phyloP scores from a whole-genome alignment of 2,888 invertebrate species.

The Stictocephala bisonia region DNA sequence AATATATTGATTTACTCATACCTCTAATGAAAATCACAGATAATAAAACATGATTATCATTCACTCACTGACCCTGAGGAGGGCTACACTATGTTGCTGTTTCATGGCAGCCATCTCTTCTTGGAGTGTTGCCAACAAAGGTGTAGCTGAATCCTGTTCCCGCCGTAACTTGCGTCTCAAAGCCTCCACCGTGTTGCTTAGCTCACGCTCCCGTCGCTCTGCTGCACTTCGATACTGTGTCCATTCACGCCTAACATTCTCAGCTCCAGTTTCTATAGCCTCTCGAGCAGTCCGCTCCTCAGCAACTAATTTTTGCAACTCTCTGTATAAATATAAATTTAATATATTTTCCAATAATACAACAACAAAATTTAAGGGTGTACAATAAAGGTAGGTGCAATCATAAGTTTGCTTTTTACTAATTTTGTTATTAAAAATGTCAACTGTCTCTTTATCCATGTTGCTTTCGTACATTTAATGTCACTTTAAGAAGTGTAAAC shows the following conservation, averaged over 20 bases:
- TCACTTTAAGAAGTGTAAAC: too few relatives aligned
- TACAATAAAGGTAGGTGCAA: constrained; percentile 1
- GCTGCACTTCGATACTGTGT: constrained; percentile 37
- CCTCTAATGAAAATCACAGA: too few relatives aligned
- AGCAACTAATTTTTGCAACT: constrained; percentile 80
- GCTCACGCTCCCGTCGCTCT: constrained; percentile 43
- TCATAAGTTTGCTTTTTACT: too few relatives aligned
- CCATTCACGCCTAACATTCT: constrained; percentile 64
- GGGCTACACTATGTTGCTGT: constrained; percentile 77
- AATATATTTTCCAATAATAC: too few relatives aligned
- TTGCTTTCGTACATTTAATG: too few relatives aligned
- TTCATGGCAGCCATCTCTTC: constrained; percentile 79
- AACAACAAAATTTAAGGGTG: constrained; percentile 29
- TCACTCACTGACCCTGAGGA: constrained; percentile 69
- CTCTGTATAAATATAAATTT: too few relatives aligned
- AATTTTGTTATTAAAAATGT: too few relatives aligned
- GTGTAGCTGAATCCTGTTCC: constrained; percentile 67
- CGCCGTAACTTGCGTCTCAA: constrained; percentile 69
- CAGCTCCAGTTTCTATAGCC: constrained; percentile 74
- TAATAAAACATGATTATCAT: not conserved
- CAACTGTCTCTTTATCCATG: too few relatives aligned
- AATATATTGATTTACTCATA: not conserved
- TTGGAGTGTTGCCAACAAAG: constrained; percentile 74
- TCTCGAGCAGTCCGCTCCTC: constrained; percentile 81
- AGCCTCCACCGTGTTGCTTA: constrained; percentile 58